phyloP scores from a whole-genome alignment of 2,113 vertebrate genomes.

The Neofelis nebulosa region DNA sequence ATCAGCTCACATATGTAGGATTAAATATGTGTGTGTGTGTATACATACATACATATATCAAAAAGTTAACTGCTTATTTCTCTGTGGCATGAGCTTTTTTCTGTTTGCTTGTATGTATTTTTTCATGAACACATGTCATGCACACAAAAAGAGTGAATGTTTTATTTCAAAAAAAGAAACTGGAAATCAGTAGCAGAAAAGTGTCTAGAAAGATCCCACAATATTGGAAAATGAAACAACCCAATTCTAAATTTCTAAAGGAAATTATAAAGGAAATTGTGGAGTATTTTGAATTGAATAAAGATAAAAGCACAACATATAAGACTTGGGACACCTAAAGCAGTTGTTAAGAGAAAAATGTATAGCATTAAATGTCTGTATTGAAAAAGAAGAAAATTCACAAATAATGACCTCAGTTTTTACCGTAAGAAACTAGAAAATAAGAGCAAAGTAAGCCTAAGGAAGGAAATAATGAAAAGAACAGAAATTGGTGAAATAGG shows the following conservation, averaged over 20 bases:
- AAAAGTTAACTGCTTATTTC: constrained; percentile 58
- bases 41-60: constrained; percentile 9
- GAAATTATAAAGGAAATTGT: not conserved
- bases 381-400: not conserved
- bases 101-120: constrained; percentile 68
- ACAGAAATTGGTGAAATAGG: not conserved
- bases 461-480: not conserved
- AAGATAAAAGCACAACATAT: not conserved
- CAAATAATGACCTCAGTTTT: not conserved
- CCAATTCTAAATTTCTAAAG: not conserved
- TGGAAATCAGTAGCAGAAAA: not conserved
- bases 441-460: not conserved
- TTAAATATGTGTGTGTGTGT: not conserved
- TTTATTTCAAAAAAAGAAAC: constrained; percentile 49
- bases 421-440: not conserved
- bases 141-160: constrained; percentile 50
- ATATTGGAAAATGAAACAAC: not conserved
- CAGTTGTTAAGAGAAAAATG: not conserved
- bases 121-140: constrained; percentile 63
- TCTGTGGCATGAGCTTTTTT: constrained; percentile 31
- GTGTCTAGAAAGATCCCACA: not conserved
- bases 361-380: not conserved
- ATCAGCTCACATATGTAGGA: no score
- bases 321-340: not conserved
- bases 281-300: not conserved